These are phyloP conservation scores for Orientallactaga sibirica DNA, from an alignment of 2,797 vertebrate genomes.

Conservation along the genomic window DNA sequence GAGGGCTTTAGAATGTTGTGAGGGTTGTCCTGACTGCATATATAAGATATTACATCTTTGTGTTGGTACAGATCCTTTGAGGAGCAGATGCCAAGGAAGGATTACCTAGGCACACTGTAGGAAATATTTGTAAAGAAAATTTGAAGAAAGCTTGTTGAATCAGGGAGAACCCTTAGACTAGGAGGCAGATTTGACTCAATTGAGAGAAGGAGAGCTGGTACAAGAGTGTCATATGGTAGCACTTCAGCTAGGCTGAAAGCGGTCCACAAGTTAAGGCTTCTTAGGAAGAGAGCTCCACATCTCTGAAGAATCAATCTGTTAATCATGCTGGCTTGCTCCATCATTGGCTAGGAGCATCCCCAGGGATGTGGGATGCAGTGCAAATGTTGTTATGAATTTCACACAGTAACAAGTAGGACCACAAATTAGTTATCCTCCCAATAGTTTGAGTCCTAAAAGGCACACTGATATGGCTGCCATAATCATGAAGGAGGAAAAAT, in stretches of 20 bases:
- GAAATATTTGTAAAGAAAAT: neutral
- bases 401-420: neutral
- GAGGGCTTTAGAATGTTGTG: slow-evolving; percentile 16
- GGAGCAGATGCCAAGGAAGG: neutral
- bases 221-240: neutral
- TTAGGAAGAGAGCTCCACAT: neutral
- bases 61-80: neutral
- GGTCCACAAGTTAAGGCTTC: neutral
- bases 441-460: neutral
- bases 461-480: neutral
- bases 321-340: neutral
- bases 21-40: neutral
- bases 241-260: neutral
- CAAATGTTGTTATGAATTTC: neutral
- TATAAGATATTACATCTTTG: neutral
- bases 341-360: neutral
- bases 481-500: neutral
- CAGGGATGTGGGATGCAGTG: neutral
- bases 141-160: neutral
- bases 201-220: neutral
- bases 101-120: neutral
- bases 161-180: neutral
- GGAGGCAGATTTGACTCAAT: neutral
- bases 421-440: neutral
- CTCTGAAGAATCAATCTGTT: neutral